These are phyloP conservation scores for Zonitis immaculata DNA, from an alignment of 2,888 invertebrate species.

Conservation along the genomic window DNA sequence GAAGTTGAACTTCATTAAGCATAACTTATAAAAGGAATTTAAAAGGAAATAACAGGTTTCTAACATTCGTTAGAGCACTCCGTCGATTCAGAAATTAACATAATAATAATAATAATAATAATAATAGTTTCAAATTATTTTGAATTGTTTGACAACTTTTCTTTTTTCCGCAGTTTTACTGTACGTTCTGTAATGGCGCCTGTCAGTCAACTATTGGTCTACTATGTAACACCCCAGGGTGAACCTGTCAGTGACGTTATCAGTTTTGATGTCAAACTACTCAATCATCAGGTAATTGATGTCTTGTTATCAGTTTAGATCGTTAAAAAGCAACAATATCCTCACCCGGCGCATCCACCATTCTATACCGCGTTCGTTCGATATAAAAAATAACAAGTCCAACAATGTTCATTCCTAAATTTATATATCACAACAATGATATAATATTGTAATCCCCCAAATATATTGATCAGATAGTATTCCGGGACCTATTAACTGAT, in stretches of 20 bases:
- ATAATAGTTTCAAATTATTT: background rate
- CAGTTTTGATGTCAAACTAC: conserved; percentile 59
- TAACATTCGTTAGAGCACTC: conserved; percentile 8
- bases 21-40: conserved; percentile 26
- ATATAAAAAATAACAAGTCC: too few species aligned
- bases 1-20: conserved; percentile 38
- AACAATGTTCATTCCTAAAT: too few species aligned
- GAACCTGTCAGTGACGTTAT: conserved; percentile 65
- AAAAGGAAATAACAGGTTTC: background rate
- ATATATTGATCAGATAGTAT: too few species aligned
- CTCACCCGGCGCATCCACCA: background rate
- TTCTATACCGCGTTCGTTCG: too few species aligned
- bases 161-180: conserved; percentile 54
- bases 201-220: conserved; percentile 61
- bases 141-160: background rate
- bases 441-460: too few species aligned
- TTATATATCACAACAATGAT: too few species aligned
- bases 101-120: background rate
- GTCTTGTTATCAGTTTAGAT: background rate
- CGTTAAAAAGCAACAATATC: background rate
- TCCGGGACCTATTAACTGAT: too few species aligned
- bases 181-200: conserved; percentile 65
- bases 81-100: background rate
- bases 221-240: conserved; percentile 62
- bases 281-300: conserved; percentile 56